Evolutionary conservation across 2,888 invertebrate species (phyloP), one percentile per base, ranked within the genome.

Genomic region (Oscheius sp.): DNA sequence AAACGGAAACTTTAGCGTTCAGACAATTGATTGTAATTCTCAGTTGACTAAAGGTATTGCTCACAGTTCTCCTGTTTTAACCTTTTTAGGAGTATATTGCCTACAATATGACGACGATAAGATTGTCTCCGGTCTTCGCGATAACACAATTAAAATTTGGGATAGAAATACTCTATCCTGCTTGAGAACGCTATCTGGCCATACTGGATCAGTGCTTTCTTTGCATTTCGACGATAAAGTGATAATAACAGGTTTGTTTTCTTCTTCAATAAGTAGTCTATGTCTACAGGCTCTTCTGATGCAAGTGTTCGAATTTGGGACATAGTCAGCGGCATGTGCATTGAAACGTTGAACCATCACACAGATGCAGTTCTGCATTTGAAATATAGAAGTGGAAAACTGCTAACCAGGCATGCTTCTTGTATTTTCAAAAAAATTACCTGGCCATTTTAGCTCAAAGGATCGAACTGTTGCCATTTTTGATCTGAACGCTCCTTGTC

Each of bases 71-170:
- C 5, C 6, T 0, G 58, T 3, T 45, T 4, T 3, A 8, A 5
- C 15, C 8, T 48, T 48, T n/a, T n/a, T n/a, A n/a, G n/a, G 98
- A 70, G 98, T 99, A 3, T 99, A 99, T 89, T 99, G 98, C 88
- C 90, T 99, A 76, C 98, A 99, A 88, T 99, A 99, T 87, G 98
- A 99, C 87, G 97, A 98, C 88, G 92, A 94, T 85, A 97, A 98
- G 89, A 98, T 99, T 81, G 96, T 99, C 1, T 96, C 96, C 63
- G 98, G 98, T 25, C 91, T 99, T 65, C 90, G 98, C 82, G 98
- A 99, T 89, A 99, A 99, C 89, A 99, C 98, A 15, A 98, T 99
- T 85, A 99, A 99, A 90, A 94, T 98, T 84, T 98, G 98, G 98
- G 94, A 97, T 88, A 91, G 96, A 81, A 92, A 92, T 88, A 92